Conservation (phyloP, 1,140 invertebrate genomes). For the Brachystomella parvula region DNA sequence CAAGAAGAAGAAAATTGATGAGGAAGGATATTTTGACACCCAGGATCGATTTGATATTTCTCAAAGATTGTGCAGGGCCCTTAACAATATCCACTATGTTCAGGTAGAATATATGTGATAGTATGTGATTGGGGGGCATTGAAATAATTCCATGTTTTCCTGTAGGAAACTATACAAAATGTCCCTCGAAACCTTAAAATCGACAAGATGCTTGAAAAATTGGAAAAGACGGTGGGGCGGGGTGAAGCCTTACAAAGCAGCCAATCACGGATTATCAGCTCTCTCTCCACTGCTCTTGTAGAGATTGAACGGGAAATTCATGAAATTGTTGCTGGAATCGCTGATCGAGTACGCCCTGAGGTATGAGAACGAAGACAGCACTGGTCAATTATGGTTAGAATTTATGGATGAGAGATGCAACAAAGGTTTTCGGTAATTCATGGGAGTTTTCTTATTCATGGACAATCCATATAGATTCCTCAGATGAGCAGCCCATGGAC, state of each 20-base stretch:
- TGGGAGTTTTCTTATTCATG: too few relatives aligned
- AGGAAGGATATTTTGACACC: conserved; percentile 35
- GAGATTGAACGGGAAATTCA: conserved; percentile 21
- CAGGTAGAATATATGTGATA: conserved; percentile 22
- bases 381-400: too few relatives aligned
- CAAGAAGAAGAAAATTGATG: conserved; percentile 25
- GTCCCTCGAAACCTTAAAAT: conserved; percentile 21
- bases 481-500: too few relatives aligned
- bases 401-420: too few relatives aligned
- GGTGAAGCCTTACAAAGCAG: not conserved
- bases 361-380: conserved; percentile 16
- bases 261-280: conserved; percentile 3
- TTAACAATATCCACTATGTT: conserved; percentile 36
- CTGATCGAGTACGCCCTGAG: conserved; percentile 17
- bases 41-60: conserved; percentile 32
- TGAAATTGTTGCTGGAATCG: conserved; percentile 18
- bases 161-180: conserved; percentile 21
- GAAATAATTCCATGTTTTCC: not conserved
- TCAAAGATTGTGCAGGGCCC: conserved; percentile 29
- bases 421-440: too few relatives aligned
- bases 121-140: not conserved
- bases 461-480: too few relatives aligned
- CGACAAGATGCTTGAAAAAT: conserved; percentile 14
- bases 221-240: conserved; percentile 11
- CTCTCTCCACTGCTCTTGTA: conserved; percentile 15